Evolutionary conservation across 2,797 vertebrate species (phyloP).

Genomic region (Eleutherodactylus coqui): DNA sequence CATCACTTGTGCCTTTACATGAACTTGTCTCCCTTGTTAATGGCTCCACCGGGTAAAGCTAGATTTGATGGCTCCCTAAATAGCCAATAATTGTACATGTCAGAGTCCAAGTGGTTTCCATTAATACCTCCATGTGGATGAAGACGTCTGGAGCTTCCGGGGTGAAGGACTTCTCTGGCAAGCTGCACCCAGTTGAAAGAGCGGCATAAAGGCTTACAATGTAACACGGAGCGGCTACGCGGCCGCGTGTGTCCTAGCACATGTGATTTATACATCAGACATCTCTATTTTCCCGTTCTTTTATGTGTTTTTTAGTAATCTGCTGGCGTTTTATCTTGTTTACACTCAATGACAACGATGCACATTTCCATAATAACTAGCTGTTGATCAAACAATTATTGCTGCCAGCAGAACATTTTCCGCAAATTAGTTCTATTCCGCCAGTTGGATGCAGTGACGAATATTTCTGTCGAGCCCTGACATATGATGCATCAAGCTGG

Average conservation of each 20-base stretch:
- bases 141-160: neutral
- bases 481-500: constrained; percentile 50
- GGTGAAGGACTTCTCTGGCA: neutral
- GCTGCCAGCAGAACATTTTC: constrained; percentile 50
- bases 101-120: neutral
- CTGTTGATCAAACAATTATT: constrained; percentile 53
- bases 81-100: neutral
- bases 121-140: neutral
- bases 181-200: neutral
- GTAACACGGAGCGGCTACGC: neutral
- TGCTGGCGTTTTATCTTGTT: constrained; percentile 27
- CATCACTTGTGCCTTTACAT: neutral
- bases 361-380: constrained; percentile 52
- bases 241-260: neutral
- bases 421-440: constrained; percentile 40
- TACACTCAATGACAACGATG: constrained; percentile 11
- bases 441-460: constrained; percentile 44
- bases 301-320: neutral
- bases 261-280: neutral
- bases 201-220: neutral
- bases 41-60: no score
- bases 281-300: neutral
- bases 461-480: constrained; percentile 46
- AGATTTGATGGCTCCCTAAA: neutral
- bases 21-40: neutral